Percentiles rank a stretch among this genome's conserved stretches.
Evolutionary conservation across 2,888 invertebrate species (phyloP).

Genomic region (Seira musarum): DNA sequence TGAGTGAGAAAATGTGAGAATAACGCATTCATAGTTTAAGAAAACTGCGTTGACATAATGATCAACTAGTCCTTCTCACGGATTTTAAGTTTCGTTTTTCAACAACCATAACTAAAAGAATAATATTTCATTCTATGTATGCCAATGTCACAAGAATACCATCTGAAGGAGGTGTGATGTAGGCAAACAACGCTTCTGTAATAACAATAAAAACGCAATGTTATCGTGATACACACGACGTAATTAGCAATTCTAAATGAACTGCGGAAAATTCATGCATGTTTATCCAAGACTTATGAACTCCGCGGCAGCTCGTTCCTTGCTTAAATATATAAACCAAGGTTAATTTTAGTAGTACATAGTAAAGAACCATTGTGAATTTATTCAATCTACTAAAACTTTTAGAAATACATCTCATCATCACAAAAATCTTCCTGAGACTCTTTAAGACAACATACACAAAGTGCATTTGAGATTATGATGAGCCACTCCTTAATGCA

Average conservation of each 20-base stretch:
- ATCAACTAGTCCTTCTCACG: background rate
- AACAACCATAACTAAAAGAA: background rate
- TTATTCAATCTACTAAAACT: too few relatives aligned
- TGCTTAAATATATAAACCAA: background rate
- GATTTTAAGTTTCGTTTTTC: background rate
- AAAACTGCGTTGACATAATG: background rate
- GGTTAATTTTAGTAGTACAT: background rate
- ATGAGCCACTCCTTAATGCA: too few relatives aligned
- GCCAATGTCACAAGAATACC: background rate
- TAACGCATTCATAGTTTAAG: too few relatives aligned
- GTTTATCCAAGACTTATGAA: background rate
- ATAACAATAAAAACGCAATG: slow-evolving; percentile 46
- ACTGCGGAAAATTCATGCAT: background rate
- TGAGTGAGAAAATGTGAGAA: background rate
- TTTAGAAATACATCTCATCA: too few relatives aligned
- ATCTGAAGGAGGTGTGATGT: background rate
- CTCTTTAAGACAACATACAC: too few relatives aligned
- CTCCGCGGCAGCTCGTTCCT: background rate
- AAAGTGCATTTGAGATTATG: too few relatives aligned
- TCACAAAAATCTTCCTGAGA: too few relatives aligned
- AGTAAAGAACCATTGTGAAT: background rate
- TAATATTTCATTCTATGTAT: background rate
- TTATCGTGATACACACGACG: slow-evolving; percentile 24
- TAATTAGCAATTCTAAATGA: slow-evolving; percentile 51
- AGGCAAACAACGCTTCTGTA: background rate